phyloP scores from a whole-genome alignment of 2,797 vertebrate species.

The Rhincodon typus region DNA sequence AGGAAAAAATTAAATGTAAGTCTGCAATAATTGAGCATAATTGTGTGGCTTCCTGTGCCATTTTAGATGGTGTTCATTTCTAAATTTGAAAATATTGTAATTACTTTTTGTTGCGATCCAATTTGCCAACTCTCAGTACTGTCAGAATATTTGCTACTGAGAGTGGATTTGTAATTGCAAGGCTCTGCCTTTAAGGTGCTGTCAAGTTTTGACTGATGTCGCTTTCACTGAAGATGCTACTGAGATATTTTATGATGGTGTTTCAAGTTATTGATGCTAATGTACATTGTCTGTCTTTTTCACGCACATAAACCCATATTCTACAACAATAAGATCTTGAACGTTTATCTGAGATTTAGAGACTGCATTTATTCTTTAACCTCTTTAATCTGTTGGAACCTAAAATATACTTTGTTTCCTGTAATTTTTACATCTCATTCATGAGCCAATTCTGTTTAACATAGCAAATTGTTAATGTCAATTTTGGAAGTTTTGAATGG shows the following conservation, averaged over 20 bases:
- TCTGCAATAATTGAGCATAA: neutral
- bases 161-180: neutral
- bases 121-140: neutral
- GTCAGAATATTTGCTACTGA: neutral
- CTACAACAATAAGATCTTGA: neutral
- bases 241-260: neutral
- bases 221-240: neutral
- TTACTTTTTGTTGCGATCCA: neutral
- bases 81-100: neutral
- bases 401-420: neutral
- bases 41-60: neutral
- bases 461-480: neutral
- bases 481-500: neutral
- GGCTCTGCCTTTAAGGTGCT: neutral
- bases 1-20: neutral
- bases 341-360: neutral
- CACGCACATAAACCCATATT: neutral
- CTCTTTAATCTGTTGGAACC: neutral
- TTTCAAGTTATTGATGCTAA: neutral
- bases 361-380: neutral
- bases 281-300: neutral
- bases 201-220: neutral
- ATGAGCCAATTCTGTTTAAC: neutral
- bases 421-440: neutral
- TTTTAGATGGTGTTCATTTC: neutral